A percentile compares a stretch with the other conserved stretches of the same genome.
These are phyloP conservation scores for Thomomys bottae DNA, from an alignment of 2,113 vertebrate genomes.

Conservation along the genomic window DNA sequence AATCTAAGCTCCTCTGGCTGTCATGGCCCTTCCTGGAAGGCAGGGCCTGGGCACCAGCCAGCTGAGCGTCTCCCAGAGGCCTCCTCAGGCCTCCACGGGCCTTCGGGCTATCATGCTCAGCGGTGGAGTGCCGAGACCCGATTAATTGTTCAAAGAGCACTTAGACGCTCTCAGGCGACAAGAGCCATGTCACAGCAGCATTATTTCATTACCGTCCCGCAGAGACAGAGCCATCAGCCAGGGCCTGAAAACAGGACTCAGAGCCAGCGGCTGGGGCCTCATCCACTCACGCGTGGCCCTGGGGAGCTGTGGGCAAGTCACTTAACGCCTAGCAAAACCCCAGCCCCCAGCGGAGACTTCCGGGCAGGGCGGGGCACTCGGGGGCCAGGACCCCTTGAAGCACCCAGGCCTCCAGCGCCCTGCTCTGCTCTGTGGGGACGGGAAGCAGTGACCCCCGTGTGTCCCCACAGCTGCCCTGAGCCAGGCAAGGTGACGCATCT, in stretches of 20 bases:
- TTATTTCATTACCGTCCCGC: conserved; percentile 71
- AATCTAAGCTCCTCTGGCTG: neutral
- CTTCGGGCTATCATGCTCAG: neutral
- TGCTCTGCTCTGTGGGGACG: neutral
- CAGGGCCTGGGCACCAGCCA: no score
- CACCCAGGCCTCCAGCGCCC: neutral
- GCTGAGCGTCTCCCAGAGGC: neutral
- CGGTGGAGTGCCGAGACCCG: neutral
- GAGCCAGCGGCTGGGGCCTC: neutral
- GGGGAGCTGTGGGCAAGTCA: conserved; percentile 17
- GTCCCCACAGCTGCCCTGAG: accelerated
- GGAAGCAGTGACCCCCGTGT: neutral
- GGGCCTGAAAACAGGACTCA: conserved; percentile 2
- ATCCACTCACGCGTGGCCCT: neutral
- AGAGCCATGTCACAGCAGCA: conserved; percentile 51
- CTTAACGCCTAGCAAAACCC: conserved; percentile 33
- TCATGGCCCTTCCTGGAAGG: no score
- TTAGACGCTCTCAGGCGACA: conserved; percentile 78
- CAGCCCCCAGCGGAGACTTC: neutral
- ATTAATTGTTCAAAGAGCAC: conserved; percentile 79
- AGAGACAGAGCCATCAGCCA: conserved; percentile 40
- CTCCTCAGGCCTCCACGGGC: accelerated
- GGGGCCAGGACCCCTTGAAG: neutral
- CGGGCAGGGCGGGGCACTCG: neutral
- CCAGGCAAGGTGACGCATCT: accelerated